Evolutionary conservation across 2,113 vertebrate genomes (phyloP).

Genomic region (Stigmatopora nigra): DNA sequence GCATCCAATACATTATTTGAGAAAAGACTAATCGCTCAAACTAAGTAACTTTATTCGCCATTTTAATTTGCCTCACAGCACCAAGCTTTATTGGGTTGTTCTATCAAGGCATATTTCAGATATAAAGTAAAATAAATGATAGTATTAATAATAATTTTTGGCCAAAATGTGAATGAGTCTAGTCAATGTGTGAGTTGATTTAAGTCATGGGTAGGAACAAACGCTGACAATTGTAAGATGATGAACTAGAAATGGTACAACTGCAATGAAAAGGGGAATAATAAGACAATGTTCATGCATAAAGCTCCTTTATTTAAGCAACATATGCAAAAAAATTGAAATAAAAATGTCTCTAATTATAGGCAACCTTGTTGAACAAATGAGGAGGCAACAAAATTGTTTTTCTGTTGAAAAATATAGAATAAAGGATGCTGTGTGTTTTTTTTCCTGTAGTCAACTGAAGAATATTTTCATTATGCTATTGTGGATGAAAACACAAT

Average conservation of each 20-base stretch:
- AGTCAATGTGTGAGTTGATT: slow-evolving; percentile 75
- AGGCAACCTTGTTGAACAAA: background rate
- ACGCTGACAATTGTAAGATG: slow-evolving; percentile 67
- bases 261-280: slow-evolving; percentile 26
- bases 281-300: slow-evolving; percentile 33
- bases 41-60: no score
- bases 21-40: no score
- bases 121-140: slow-evolving; percentile 66
- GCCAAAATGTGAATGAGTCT: slow-evolving; percentile 63
- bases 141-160: slow-evolving; percentile 53
- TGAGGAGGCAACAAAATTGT: background rate
- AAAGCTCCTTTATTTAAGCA: slow-evolving; percentile 9
- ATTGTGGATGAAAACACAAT: slow-evolving; percentile 24
- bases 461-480: slow-evolving; percentile 6
- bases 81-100: slow-evolving; percentile 10
- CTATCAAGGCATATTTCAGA: slow-evolving; percentile 66
- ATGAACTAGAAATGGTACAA: slow-evolving; percentile 39
- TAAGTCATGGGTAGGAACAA: slow-evolving; percentile 54
- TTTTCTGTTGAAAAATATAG: background rate
- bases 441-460: background rate
- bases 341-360: background rate
- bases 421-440: slow-evolving; percentile 1
- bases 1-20: no score
- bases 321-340: slow-evolving; percentile 34
- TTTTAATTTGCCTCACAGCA: no score